These are phyloP conservation scores for Actinia tenebrosa DNA, from an alignment of 64 coral and sea anemone species.

Conservation along the genomic window DNA sequence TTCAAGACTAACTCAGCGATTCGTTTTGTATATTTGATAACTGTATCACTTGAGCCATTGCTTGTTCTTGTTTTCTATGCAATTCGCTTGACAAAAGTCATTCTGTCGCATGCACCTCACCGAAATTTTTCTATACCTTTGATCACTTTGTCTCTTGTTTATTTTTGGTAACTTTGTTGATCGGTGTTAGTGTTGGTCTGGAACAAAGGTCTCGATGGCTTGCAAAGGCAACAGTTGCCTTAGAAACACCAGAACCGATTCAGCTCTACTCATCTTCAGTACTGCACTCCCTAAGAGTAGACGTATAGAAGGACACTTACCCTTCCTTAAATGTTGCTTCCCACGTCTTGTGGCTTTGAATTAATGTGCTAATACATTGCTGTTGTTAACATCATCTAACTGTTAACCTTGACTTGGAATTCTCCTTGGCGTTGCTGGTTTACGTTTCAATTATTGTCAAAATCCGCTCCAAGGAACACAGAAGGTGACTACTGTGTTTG, in stretches of 20 bases:
- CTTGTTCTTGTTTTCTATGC: neutral
- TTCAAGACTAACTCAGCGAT: neutral
- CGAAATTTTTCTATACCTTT: neutral
- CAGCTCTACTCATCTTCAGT: neutral
- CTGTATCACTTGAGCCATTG: neutral
- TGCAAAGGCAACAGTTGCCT: neutral
- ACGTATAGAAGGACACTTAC: neutral
- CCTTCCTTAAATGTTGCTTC: neutral
- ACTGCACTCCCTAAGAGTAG: neutral
- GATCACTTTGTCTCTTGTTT: neutral
- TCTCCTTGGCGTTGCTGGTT: too few relatives aligned
- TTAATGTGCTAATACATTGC: too few relatives aligned
- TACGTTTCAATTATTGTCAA: too few relatives aligned
- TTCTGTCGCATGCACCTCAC: neutral
- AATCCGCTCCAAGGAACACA: too few relatives aligned
- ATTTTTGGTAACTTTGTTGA: neutral
- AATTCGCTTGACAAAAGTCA: neutral
- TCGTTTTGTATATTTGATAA: conserved; percentile 13
- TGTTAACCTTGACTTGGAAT: too few relatives aligned
- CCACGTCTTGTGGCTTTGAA: neutral
- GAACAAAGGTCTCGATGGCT: neutral
- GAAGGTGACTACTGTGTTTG: too few relatives aligned
- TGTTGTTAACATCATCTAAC: too few relatives aligned
- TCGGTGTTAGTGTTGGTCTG: neutral
- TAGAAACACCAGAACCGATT: neutral